Percentiles rank a stretch among this genome's conserved stretches.
Evolutionary conservation across 2,797 vertebrate genomes (phyloP).

Genomic region (Antrozous pallidus): DNA sequence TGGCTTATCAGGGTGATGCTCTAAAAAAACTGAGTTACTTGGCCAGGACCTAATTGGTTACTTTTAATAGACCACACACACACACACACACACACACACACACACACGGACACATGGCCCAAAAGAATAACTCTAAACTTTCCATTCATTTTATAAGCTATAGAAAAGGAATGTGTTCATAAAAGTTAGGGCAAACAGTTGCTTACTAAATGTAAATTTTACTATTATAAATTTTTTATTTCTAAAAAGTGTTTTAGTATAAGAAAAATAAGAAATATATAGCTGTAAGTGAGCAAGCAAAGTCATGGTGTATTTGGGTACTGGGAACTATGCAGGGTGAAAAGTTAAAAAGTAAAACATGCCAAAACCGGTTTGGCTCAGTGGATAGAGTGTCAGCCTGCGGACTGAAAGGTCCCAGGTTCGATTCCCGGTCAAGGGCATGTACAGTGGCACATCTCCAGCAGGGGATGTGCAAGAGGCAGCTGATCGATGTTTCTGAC

Average conservation of each 20-base stretch:
- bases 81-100: background rate
- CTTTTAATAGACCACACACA: background rate
- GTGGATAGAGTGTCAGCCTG: too few relatives aligned
- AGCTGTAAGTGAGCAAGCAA: background rate
- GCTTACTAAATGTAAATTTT: constrained; percentile 19
- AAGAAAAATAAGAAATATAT: background rate
- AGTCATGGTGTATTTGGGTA: background rate
- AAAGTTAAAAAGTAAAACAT: background rate
- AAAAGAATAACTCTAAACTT: constrained; percentile 19
- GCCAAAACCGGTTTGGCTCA: too few relatives aligned
- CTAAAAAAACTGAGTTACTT: too few relatives aligned
- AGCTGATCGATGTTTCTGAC: too few relatives aligned
- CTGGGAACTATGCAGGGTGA: background rate
- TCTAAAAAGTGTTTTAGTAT: background rate
- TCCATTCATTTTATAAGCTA: constrained; percentile 39
- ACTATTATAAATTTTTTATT: constrained; percentile 37
- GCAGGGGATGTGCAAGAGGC: too few relatives aligned
- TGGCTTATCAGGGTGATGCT: too few relatives aligned
- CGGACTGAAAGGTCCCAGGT: too few relatives aligned
- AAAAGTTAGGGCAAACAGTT: constrained; percentile 14
- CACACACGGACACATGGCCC: background rate
- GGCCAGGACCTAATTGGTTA: background rate
- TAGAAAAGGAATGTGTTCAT: constrained; percentile 19
- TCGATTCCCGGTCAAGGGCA: too few relatives aligned
- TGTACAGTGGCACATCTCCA: too few relatives aligned